phyloP scores from a whole-genome alignment of 2,797 vertebrate genomes.

The Esox masquinongy region DNA sequence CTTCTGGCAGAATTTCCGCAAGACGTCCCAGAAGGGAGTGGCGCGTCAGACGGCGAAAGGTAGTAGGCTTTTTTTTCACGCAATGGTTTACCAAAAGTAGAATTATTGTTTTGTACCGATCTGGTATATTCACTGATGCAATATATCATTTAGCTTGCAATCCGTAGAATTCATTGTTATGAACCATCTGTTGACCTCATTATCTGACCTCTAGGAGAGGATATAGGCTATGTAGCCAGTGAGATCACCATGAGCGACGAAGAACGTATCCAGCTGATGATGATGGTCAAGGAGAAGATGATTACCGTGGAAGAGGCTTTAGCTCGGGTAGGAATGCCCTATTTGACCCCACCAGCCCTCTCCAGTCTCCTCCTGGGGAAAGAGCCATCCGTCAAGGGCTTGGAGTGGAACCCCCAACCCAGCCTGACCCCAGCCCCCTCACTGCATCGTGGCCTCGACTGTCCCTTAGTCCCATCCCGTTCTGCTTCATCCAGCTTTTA shows the following conservation, averaged over 20 bases:
- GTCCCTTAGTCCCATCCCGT: not conserved
- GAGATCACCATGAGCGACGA: slow-evolving; percentile 99
- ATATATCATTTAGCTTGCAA: too few species aligned
- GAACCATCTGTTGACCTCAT: not conserved
- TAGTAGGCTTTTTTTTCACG: slow-evolving; percentile 49
- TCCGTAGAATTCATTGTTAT: not conserved
- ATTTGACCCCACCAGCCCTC: not conserved
- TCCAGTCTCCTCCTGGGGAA: not conserved
- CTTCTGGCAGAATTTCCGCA: slow-evolving; percentile 98
- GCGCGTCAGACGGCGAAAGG: slow-evolving; percentile 94
- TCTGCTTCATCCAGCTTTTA: slow-evolving; percentile 47
- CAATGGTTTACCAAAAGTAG: too few species aligned
- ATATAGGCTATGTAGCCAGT: slow-evolving; percentile 95
- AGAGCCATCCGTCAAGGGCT: not conserved
- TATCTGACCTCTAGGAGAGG: slow-evolving; percentile 79
- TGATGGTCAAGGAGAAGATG: slow-evolving; percentile 99
- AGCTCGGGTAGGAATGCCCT: slow-evolving; percentile 83
- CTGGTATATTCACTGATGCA: too few species aligned
- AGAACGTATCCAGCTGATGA: slow-evolving; percentile 97
- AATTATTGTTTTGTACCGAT: too few species aligned
- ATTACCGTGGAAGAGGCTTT: slow-evolving; percentile 98
- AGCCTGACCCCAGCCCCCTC: slow-evolving; percentile 20
- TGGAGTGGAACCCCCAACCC: not conserved
- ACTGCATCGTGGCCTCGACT: slow-evolving; percentile 28
- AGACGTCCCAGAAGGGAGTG: slow-evolving; percentile 86